Evolutionary conservation across 2,888 invertebrate species (phyloP), one percentile per base, ranked within the genome.

Genomic region (Drosophila peninsularis): DNA sequence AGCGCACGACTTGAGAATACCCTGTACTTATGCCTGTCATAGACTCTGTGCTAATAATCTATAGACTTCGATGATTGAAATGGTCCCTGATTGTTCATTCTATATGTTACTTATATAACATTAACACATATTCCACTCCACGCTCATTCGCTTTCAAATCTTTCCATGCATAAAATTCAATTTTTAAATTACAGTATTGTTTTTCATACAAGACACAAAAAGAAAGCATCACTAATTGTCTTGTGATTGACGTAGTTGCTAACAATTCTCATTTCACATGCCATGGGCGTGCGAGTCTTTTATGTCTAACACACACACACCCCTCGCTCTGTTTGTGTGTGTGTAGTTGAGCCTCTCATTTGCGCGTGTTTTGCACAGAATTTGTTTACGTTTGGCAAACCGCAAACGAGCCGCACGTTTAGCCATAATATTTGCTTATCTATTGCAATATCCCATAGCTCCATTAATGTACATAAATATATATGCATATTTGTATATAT

Each of bases 401-500:
- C 37, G 30, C 44, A 72, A 75, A 71, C 36, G 58, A 75, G 39
- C 53, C 39, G 73, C 68, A 75, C 75, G 64, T 64, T 75, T 62
- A 45, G 60, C 64, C 55, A 76, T 73, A 69, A 72, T 73, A 73
- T 73, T 76, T 73, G 70, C 65, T 63, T 70, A 76, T 73, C 65
- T 70, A 69, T 76, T 69, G 72, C 61, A 72, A 72, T 60, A 72
- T 72, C 41, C 69, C 41, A 63, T 47, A 53, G 34, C 34, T 50
- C 42, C 49, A 53, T 39, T 47, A 27, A 57, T 45, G 58, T 36
- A 39, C 14, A 42, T 53, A 30, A 11, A n/a, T 17, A 34, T 49
- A n/a, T 37, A 42, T 37, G 21, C 30, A 39, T 37, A 47, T 27
- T 11, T 60, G 24, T 49, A 36, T 47, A 17, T 21, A 41, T 60